Conservation (phyloP, 2,888 invertebrate species). For the Dione vanillae region DNA sequence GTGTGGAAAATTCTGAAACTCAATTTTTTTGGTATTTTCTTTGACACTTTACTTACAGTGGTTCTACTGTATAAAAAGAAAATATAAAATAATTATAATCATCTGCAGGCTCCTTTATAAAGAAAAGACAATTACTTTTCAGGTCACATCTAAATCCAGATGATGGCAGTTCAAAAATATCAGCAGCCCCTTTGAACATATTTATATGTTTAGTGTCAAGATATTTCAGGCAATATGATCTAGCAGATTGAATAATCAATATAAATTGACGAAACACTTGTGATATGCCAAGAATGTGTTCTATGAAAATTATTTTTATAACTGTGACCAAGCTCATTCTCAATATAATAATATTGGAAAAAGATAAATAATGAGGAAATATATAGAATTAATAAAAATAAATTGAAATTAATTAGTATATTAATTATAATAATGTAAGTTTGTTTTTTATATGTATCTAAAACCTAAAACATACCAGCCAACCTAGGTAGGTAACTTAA, state of each 20-base stretch:
- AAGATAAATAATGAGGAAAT: neutral
- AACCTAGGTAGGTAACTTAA: too few species aligned
- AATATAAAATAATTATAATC: neutral
- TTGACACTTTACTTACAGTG: too few species aligned
- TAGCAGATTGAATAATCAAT: constrained; percentile 82
- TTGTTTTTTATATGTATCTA: too few species aligned
- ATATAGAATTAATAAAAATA: neutral
- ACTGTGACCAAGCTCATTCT: neutral
- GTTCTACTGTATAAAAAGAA: neutral
- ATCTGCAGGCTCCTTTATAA: too few species aligned
- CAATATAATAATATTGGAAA: constrained; percentile 4
- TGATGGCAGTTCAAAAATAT: constrained; percentile 62
- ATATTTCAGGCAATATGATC: constrained; percentile 90
- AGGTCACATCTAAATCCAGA: constrained; percentile 70
- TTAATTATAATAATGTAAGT: too few species aligned
- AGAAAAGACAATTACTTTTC: constrained; percentile 49
- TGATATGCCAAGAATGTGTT: constrained; percentile 18
- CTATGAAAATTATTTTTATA: constrained; percentile 1
- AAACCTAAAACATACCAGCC: too few species aligned
- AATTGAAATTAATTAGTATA: neutral
- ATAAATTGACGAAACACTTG: constrained; percentile 4
- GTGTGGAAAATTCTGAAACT: too few species aligned
- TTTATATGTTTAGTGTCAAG: constrained; percentile 90
- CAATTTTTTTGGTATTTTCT: too few species aligned
- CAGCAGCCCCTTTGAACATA: constrained; percentile 86